Evolutionary conservation across 1,140 invertebrate genomes (phyloP).

Genomic region (Coptotermes formosanus): DNA sequence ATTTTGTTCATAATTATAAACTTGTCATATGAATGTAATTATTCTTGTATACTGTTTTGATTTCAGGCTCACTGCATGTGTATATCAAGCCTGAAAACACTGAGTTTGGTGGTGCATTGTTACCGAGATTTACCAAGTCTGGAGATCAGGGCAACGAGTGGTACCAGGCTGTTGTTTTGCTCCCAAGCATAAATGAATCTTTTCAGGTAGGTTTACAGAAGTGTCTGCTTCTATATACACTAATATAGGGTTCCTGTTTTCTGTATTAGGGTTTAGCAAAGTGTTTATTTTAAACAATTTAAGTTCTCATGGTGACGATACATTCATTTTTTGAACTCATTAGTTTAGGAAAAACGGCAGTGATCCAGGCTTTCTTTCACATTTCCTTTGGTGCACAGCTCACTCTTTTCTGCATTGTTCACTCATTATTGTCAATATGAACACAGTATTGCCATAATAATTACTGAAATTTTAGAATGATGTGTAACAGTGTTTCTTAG

Average conservation of each 20-base stretch:
- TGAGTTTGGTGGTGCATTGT: constrained; percentile 38
- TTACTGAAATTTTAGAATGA: background rate
- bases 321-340: too few relatives aligned
- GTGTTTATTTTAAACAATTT: too few relatives aligned
- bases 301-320: too few relatives aligned
- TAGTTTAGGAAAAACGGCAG: too few relatives aligned
- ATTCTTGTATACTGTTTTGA: background rate
- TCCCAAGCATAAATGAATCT: constrained; percentile 52
- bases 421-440: too few relatives aligned
- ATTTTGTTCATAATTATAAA: too few relatives aligned
- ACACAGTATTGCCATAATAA: too few relatives aligned
- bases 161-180: constrained; percentile 55
- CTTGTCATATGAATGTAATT: background rate
- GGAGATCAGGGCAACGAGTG: constrained; percentile 73
- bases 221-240: background rate
- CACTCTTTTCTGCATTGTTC: too few relatives aligned
- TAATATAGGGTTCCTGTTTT: too few relatives aligned
- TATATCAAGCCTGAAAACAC: constrained; percentile 58
- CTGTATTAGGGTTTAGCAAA: too few relatives aligned
- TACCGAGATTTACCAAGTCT: constrained; percentile 56
- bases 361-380: too few relatives aligned
- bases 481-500: background rate
- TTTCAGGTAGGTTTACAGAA: constrained; percentile 60
- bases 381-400: too few relatives aligned
- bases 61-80: constrained; percentile 56